Conservation (phyloP, 2,797 vertebrate genomes). For the Ctenosaura bakeri region DNA sequence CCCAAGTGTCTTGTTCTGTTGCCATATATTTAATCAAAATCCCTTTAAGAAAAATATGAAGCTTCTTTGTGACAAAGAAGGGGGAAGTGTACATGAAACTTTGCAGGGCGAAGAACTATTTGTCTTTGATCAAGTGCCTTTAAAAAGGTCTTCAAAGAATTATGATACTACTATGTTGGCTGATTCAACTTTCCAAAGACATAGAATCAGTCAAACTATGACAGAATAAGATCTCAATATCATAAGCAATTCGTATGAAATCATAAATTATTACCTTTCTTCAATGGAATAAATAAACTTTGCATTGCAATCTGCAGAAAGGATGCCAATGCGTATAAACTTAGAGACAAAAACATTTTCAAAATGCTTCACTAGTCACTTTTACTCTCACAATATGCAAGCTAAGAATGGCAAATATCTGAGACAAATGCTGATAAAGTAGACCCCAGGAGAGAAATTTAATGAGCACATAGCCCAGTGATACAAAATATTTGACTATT, state of each 20-base stretch:
- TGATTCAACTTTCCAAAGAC: neutral
- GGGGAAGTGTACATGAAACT: neutral
- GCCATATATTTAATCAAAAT: slow-evolving; percentile 29
- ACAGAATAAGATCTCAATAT: neutral
- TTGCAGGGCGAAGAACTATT: neutral
- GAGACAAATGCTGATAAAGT: slow-evolving; percentile 41
- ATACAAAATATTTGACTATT: slow-evolving; percentile 2
- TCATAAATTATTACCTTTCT: neutral
- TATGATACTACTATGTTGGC: neutral
- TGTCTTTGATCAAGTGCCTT: neutral
- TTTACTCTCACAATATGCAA: slow-evolving; percentile 33
- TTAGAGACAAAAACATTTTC: slow-evolving; percentile 30
- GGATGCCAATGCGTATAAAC: slow-evolving; percentile 33
- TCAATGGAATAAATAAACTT: neutral
- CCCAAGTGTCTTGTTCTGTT: neutral
- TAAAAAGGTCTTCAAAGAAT: neutral
- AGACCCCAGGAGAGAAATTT: slow-evolving; percentile 52
- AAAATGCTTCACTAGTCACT: accelerated
- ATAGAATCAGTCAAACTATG: accelerated
- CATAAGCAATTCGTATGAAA: neutral
- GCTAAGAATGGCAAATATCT: slow-evolving; percentile 42
- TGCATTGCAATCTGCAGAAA: slow-evolving; percentile 5
- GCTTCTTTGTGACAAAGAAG: slow-evolving; percentile 5
- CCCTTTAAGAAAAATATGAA: slow-evolving; percentile 58
- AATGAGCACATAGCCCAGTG: slow-evolving; percentile 36